Conservation (phyloP, 2,113 vertebrate genomes). For the Peromyscus maniculatus region DNA sequence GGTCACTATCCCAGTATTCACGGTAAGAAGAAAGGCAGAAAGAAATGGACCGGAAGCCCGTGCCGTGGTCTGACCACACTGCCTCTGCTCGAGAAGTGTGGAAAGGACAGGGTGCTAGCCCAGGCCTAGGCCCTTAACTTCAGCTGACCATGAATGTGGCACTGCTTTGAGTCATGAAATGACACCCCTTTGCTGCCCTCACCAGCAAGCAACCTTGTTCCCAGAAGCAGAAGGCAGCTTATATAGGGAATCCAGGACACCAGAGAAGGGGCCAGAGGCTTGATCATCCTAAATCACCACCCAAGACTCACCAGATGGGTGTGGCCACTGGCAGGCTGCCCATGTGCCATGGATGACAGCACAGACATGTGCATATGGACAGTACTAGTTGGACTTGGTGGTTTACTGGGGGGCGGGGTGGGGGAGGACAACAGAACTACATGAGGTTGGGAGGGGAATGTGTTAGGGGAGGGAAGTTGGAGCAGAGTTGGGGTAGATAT, state of each 20-base stretch:
- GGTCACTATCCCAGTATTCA: accelerated
- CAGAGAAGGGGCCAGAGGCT: background rate
- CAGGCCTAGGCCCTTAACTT: background rate
- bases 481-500: background rate
- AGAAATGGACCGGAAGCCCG: accelerated
- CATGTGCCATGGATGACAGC: background rate
- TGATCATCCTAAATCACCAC: background rate
- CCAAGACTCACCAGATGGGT: accelerated
- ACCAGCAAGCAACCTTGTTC: background rate
- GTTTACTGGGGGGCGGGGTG: background rate
- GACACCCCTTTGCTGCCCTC: background rate
- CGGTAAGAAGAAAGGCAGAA: background rate
- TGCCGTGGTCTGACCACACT: background rate
- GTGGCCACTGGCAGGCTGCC: background rate
- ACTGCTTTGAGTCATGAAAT: background rate
- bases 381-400: background rate
- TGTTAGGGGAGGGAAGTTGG: background rate
- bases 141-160: accelerated
- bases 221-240: background rate
- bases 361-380: background rate
- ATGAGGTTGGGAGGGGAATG: background rate
- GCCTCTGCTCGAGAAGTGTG: background rate
- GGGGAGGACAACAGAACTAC: background rate
- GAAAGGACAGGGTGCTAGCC: background rate
- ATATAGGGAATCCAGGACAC: too few relatives aligned